phyloP scores from a whole-genome alignment of 2,113 vertebrate genomes.

The Microcebus murinus region DNA sequence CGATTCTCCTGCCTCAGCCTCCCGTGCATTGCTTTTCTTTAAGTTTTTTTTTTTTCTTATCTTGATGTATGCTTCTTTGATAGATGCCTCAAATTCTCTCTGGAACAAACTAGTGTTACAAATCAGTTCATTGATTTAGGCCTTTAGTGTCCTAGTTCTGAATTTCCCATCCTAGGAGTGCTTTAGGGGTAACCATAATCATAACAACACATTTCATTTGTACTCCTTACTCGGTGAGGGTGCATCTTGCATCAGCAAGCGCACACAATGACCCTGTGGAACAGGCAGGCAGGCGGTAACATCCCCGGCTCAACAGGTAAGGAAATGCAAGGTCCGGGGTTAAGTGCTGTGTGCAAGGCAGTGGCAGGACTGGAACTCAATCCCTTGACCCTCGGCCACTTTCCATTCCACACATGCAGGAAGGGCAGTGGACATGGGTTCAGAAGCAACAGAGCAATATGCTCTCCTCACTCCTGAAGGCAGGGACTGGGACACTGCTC shows the following conservation, averaged over 20 bases:
- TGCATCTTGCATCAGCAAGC: not conserved
- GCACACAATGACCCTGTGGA: not conserved
- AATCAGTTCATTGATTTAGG: not conserved
- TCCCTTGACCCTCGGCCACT: not conserved
- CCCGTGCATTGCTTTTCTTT: not conserved
- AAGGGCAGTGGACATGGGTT: rapidly evolving
- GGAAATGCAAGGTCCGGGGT: not conserved
- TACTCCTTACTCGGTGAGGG: not conserved
- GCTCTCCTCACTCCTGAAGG: not conserved
- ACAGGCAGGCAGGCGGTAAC: not conserved
- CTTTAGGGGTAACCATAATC: not conserved
- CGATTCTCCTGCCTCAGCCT: no score
- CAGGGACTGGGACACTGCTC: not conserved
- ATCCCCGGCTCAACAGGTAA: not conserved
- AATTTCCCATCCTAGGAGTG: not conserved
- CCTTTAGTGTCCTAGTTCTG: not conserved
- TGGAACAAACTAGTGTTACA: not conserved
- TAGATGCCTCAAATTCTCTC: not conserved
- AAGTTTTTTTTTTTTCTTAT: not conserved
- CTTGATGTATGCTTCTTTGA: not conserved
- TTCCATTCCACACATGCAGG: not conserved
- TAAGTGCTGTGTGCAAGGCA: not conserved
- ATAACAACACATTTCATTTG: not conserved
- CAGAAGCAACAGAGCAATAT: not conserved
- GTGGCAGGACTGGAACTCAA: not conserved